Conservation (phyloP, 2,797 vertebrate genomes). For the Sebastes aleutianus region DNA sequence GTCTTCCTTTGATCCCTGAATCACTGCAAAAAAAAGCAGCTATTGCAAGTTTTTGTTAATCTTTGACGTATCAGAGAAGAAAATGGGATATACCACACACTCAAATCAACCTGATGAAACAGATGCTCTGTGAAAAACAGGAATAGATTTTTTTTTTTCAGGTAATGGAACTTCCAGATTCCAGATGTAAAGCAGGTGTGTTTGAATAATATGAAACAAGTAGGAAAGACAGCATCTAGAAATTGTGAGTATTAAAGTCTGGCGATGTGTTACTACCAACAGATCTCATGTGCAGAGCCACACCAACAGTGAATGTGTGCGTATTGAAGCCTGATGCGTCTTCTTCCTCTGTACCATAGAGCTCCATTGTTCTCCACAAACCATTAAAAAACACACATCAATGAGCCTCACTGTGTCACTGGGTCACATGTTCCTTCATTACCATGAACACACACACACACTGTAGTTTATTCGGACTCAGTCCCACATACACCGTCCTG, state of each 20-base stretch:
- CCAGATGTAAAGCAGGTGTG: not conserved
- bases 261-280: not conserved
- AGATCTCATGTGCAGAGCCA: not conserved
- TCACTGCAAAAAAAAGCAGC: constrained; percentile 4
- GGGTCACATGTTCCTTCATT: too few relatives aligned
- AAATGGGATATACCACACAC: not conserved
- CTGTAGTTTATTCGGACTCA: too few relatives aligned
- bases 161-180: not conserved
- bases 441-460: too few relatives aligned
- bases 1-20: constrained; percentile 44
- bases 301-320: not conserved
- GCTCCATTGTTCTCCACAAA: not conserved
- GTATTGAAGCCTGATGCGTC: not conserved
- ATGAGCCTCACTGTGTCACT: too few relatives aligned
- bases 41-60: not conserved
- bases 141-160: not conserved
- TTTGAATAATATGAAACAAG: too few relatives aligned
- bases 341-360: not conserved
- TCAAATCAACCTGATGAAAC: not conserved
- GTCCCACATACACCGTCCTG: not conserved
- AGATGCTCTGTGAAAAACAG: not conserved
- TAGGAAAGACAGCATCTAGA: not conserved
- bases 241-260: not conserved
- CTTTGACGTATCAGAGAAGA: not conserved
- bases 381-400: too few relatives aligned